A percentile compares a stretch with the other conserved stretches of the same genome.
Evolutionary conservation across 2,113 vertebrate species (phyloP).

Genomic region (Tachuris rubrigastra): DNA sequence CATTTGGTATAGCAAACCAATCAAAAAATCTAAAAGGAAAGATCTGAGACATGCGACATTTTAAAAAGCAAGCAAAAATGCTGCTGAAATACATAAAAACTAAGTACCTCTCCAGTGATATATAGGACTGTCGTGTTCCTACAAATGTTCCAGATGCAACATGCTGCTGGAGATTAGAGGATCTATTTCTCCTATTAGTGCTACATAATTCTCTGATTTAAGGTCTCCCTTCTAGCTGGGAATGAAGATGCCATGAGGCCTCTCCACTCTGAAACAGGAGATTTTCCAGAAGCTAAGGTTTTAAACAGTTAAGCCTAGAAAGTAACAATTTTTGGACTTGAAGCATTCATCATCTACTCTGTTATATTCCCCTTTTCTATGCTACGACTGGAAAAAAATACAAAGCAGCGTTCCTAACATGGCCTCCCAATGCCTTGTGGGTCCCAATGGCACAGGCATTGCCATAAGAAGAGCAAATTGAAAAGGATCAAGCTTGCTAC

Average conservation of each 20-base stretch:
- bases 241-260: not conserved
- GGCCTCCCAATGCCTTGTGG: not conserved
- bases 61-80: not conserved
- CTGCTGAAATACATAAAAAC: not conserved
- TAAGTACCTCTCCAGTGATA: not conserved
- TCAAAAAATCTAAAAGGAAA: not conserved
- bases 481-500: not conserved
- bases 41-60: not conserved
- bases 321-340: not conserved
- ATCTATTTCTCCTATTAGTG: not conserved
- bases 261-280: not conserved
- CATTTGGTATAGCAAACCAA: not conserved
- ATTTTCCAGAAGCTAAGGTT: not conserved
- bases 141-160: not conserved
- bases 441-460: not conserved
- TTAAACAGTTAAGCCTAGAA: not conserved
- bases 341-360: not conserved
- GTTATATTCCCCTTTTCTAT: not conserved
- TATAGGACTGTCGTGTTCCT: not conserved
- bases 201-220: not conserved
- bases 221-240: not conserved
- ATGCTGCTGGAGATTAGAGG: not conserved
- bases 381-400: not conserved
- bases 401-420: accelerated
- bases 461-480: not conserved